Base-by-base conservation (phyloP, 2,113 vertebrate genomes). In the Labeo rohita region DNA sequence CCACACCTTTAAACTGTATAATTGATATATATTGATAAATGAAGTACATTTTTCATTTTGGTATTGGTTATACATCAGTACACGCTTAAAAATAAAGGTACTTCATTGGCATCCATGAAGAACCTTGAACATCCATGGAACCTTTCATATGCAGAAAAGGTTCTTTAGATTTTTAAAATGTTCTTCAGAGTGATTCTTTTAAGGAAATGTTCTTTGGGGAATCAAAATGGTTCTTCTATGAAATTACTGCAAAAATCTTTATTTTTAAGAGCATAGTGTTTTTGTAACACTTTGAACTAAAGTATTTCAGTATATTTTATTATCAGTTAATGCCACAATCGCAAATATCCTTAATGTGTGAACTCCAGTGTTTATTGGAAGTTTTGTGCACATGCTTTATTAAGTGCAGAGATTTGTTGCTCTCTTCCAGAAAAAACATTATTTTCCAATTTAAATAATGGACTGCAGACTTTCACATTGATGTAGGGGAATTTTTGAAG, bases 381-480 rank as follows among this genome's bases (percentile, higher is more conserved):
- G 36, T 3, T 12, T 81, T 82, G 45, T 50, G 10, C n/a, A 23
- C 34, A 21, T 36, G 15, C 23, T 73, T 52, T 54, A 73, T 13
- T 9, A 49, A 68, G 54, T 56, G 49, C n/a, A 47, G 49, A 13
- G n/a, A 36, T 83, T 83, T 83, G 79, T 77, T 50, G 16, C 39
- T 81, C 34, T 66, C 45, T 65, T 65, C n/a, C 28, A 34, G 63
- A 66, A 34, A 11, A 65, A 2, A 4, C 10, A 65, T 36, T 36
- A 3, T 8, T 39, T 1, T 43, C 34, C 8, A 39, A 43, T 72
- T 72, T 18, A 70, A 70, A 21, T 72, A 72, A 72, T 72, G 4
- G 16, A 43, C 68, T 43, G 36, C 68, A 43, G 16, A 72, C 68
- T 2, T 43, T 76, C 84, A 84, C 56, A 82, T 79, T 63, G 56